Conservation (phyloP, 1,140 invertebrate genomes). For the Drosophila mayri region DNA sequence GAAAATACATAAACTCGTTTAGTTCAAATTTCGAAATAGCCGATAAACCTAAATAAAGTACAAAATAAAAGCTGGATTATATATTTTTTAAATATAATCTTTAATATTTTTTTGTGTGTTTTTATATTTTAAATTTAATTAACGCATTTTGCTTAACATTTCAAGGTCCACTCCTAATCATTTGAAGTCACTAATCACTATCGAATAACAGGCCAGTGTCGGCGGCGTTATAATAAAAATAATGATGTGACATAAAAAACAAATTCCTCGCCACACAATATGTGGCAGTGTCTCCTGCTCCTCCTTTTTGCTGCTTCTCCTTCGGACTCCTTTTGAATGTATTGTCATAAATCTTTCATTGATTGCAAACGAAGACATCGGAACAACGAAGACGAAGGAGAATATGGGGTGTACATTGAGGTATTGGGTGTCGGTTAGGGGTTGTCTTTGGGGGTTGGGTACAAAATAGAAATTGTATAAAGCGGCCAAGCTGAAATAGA, state of each 20-base stretch:
- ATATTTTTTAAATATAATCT: too few relatives aligned
- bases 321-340: conserved; percentile 17
- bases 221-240: conserved; percentile 79
- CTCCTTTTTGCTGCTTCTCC: not conserved
- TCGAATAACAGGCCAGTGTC: conserved; percentile 62
- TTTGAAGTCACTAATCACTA: conserved; percentile 76
- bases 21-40: too few relatives aligned
- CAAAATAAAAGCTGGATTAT: too few relatives aligned
- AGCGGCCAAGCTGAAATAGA: conserved; percentile 73
- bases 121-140: too few relatives aligned
- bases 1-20: too few relatives aligned
- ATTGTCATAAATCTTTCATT: conserved; percentile 81
- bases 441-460: conserved; percentile 18
- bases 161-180: conserved; percentile 28
- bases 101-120: too few relatives aligned
- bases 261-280: conserved; percentile 42
- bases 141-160: not conserved
- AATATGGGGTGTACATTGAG: not conserved
- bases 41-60: too few relatives aligned
- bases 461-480: conserved; percentile 65
- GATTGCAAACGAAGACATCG: conserved; percentile 80
- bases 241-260: conserved; percentile 79
- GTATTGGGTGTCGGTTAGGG: conserved; percentile 22
- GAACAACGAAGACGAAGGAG: conserved; percentile 37
- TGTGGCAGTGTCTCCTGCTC: conserved; percentile 22